Conservation (phyloP, 1,140 invertebrate species). For the Drosophila novamexicana region DNA sequence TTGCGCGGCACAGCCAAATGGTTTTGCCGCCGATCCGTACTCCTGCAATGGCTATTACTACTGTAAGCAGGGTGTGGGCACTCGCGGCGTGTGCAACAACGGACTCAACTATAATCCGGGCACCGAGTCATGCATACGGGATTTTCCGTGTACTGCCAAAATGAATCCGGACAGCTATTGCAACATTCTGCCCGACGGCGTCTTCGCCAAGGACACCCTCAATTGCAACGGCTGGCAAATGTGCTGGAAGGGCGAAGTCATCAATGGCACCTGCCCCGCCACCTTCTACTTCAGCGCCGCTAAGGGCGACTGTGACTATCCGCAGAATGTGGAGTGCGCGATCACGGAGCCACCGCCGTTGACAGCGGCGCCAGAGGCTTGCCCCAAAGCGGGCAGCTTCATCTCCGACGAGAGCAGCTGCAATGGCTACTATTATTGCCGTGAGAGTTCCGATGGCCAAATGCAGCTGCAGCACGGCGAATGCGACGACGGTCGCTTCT, state of each 20-base stretch:
- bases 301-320: constrained; percentile 62
- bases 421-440: constrained; percentile 75
- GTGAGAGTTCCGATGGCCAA: constrained; percentile 18
- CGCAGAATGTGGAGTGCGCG: constrained; percentile 58
- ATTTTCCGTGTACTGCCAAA: constrained; percentile 50
- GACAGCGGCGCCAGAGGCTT: constrained; percentile 40
- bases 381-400: constrained; percentile 52
- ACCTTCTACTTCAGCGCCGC: constrained; percentile 64
- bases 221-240: constrained; percentile 66
- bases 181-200: constrained; percentile 76
- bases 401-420: constrained; percentile 63
- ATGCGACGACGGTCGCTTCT: constrained; percentile 63
- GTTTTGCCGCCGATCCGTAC: constrained; percentile 73
- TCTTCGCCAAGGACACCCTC: constrained; percentile 58
- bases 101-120: constrained; percentile 70
- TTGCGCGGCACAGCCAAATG: constrained; percentile 53
- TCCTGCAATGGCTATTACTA: constrained; percentile 76
- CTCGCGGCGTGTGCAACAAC: constrained; percentile 47
- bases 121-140: constrained; percentile 63
- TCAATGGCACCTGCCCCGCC: constrained; percentile 62
- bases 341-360: constrained; percentile 18
- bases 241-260: constrained; percentile 62
- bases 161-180: constrained; percentile 67
- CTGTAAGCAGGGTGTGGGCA: constrained; percentile 57
- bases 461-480: constrained; percentile 58